These are phyloP conservation scores for Bicyclus anynana DNA, from an alignment of 1,140 invertebrate genomes.

Conservation along the genomic window DNA sequence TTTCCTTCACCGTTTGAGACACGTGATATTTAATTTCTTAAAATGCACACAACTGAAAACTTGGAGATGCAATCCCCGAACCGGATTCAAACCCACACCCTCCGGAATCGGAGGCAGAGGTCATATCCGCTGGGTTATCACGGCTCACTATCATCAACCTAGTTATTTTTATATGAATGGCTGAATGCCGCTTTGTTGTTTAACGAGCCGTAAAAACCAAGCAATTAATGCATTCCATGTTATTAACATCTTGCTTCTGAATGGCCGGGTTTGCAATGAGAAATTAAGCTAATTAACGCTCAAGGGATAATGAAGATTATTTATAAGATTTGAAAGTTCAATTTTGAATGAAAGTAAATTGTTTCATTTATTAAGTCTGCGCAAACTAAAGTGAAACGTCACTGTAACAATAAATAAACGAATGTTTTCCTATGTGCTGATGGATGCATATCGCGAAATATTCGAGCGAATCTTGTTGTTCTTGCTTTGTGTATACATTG, in stretches of 20 bases:
- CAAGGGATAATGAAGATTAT: slow-evolving; percentile 22
- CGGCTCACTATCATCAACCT: too few relatives aligned
- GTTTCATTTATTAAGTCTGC: slow-evolving; percentile 30
- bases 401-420: slow-evolving; percentile 20
- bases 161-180: neutral
- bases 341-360: slow-evolving; percentile 17
- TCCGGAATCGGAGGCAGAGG: too few relatives aligned
- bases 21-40: too few relatives aligned
- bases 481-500: too few relatives aligned
- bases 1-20: too few relatives aligned
- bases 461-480: neutral
- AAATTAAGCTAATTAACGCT: neutral
- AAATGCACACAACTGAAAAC: too few relatives aligned
- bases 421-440: slow-evolving; percentile 10
- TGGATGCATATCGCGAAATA: slow-evolving; percentile 4
- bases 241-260: slow-evolving; percentile 49
- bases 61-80: too few relatives aligned
- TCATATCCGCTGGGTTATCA: too few relatives aligned
- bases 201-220: slow-evolving; percentile 52
- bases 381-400: slow-evolving; percentile 36
- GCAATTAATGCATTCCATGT: slow-evolving; percentile 53
- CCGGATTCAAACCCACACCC: too few relatives aligned
- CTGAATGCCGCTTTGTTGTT: slow-evolving; percentile 18
- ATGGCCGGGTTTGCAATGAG: slow-evolving; percentile 17
- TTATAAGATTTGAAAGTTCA: slow-evolving; percentile 8